A percentile compares a stretch with the other conserved stretches of the same genome.
Evolutionary conservation across 2,888 invertebrate genomes (phyloP).

Genomic region (Phortica magna): DNA sequence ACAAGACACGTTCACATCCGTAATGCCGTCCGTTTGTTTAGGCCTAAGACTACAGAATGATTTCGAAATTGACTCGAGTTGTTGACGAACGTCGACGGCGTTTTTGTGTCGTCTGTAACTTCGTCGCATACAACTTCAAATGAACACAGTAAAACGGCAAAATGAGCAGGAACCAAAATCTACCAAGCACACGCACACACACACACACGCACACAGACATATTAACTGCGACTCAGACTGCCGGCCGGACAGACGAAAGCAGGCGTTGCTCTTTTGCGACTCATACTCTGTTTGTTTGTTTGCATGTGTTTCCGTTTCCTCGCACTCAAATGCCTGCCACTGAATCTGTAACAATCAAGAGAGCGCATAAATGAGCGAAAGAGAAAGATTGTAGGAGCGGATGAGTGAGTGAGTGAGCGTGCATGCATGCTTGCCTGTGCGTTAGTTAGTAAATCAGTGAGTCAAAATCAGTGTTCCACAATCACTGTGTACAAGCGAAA

Average conservation of each 20-base stretch:
- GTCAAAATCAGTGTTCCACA: slow-evolving; percentile 60
- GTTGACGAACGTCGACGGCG: slow-evolving; percentile 36
- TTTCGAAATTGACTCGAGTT: slow-evolving; percentile 73
- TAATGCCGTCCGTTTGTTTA: slow-evolving; percentile 72
- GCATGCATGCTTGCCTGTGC: slow-evolving; percentile 27
- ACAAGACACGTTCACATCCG: slow-evolving; percentile 15
- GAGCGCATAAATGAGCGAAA: background rate
- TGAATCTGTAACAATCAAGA: slow-evolving; percentile 52
- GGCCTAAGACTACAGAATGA: slow-evolving; percentile 77
- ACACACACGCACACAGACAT: background rate
- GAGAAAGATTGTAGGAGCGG: slow-evolving; percentile 23
- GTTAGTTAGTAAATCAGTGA: slow-evolving; percentile 61
- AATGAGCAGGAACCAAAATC: slow-evolving; percentile 48
- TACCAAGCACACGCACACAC: slow-evolving; percentile 42
- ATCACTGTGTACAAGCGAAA: slow-evolving; percentile 62
- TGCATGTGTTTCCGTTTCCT: slow-evolving; percentile 28
- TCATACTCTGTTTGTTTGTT: background rate
- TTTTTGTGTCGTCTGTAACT: slow-evolving; percentile 43
- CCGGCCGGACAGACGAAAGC: slow-evolving; percentile 6
- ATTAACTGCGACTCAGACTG: slow-evolving; percentile 13
- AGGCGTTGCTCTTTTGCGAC: slow-evolving; percentile 35
- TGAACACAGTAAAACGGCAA: slow-evolving; percentile 50
- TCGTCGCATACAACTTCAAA: slow-evolving; percentile 52
- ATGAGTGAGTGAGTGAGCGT: slow-evolving; percentile 19
- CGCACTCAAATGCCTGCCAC: slow-evolving; percentile 38